Evolutionary conservation across 2,113 vertebrate genomes (phyloP), one percentile per base, ranked within the genome.

Genomic region (Calyptomena viridis): DNA sequence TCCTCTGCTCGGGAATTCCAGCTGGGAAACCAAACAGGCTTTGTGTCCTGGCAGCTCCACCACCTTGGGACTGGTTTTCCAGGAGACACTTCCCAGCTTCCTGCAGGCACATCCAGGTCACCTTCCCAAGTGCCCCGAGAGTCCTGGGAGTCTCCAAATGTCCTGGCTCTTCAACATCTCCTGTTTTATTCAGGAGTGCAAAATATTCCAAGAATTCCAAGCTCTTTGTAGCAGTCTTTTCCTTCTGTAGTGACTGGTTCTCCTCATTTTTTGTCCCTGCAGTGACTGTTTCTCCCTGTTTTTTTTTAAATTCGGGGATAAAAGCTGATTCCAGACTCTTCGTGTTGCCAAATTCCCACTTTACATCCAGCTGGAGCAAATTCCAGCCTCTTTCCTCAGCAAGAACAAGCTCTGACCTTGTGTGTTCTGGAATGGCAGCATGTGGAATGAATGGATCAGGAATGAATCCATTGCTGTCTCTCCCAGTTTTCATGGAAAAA

Each of bases 361-460:
- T 94, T 59, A 19, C 30, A 47, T 91, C 84, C 87, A 91, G 78
- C 62, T 64, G 23, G 28, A 88, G 55, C 44, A 3, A 49, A 90
- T 88, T 42, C 35, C 79, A 92, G 75, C 67, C 85, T 77, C 59
- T 83, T 71, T 82, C 62, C 72, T 79, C 49, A 19, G 39, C 78
- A 73, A 92, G 59, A 95, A 37, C 42, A 66, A 83, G 55, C 91
- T 81, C 59, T 93, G 87, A 80, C 5, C 56, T 59, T 63, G 82
- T 87, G 59, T 77, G 87, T 94, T 85, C 93, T 76, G 82, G 67
- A 75, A 33, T 87, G 91, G 64, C 77, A 91, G 62, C 1, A 4
- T 62, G 63, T 60, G 91, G 91, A 96, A 91, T 95, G 92, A 80
- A 83, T 40, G 83, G 88, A 47, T 83, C 67, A 83, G 84, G 55